Conservation (phyloP, 2,797 vertebrate genomes). For the Psittacula derbiana region DNA sequence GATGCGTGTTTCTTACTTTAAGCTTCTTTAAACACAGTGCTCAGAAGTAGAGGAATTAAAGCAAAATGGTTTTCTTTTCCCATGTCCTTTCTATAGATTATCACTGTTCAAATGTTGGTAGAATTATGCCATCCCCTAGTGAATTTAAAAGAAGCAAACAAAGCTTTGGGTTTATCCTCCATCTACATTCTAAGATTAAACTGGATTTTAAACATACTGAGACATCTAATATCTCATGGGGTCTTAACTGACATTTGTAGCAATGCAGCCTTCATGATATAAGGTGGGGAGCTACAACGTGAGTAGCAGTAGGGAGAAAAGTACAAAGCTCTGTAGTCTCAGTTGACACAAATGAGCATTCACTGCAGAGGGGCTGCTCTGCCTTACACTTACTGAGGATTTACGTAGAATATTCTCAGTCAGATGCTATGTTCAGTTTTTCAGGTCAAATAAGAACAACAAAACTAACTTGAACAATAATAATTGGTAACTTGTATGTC, state of each 20-base stretch:
- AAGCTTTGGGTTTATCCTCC: neutral
- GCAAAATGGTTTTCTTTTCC: fast-evolving
- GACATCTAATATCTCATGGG: neutral
- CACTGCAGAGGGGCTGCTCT: neutral
- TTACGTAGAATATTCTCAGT: neutral
- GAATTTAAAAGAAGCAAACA: neutral
- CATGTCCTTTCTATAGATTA: neutral
- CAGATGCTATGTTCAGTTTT: neutral
- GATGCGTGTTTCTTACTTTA: neutral
- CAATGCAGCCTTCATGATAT: neutral
- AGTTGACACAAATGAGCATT: neutral
- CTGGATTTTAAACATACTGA: neutral
- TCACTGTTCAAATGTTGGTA: neutral
- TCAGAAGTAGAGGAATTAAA: neutral
- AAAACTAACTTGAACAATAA: neutral
- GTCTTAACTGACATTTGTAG: neutral
- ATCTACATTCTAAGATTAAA: neutral
- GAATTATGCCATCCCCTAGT: neutral
- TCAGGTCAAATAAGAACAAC: neutral
- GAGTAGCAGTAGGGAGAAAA: neutral
- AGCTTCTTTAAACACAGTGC: neutral
- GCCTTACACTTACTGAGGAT: neutral
- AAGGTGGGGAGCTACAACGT: neutral
- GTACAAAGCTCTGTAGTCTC: neutral
- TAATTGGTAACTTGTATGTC: neutral